phyloP scores from a whole-genome alignment of 2,888 invertebrate species.

The Gymnosoma rotundatum region DNA sequence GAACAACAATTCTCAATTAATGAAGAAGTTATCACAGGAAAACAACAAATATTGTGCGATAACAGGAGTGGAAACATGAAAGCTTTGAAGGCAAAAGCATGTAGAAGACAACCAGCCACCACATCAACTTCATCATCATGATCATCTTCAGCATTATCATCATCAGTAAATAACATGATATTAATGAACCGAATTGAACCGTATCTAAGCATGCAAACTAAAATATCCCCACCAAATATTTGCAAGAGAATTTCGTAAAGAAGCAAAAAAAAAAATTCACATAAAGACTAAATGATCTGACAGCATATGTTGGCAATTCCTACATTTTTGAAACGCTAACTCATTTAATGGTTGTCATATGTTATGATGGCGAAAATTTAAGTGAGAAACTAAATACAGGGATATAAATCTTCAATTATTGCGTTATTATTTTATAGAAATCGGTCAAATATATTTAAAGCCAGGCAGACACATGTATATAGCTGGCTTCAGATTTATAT shows the following conservation, averaged over 20 bases:
- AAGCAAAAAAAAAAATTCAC: not conserved
- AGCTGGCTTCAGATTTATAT: too few relatives aligned
- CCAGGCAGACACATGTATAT: too few relatives aligned
- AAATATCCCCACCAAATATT: slow-evolving; percentile 59
- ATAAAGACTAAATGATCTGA: slow-evolving; percentile 70
- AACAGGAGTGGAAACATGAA: slow-evolving; percentile 72
- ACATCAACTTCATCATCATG: slow-evolving; percentile 1
- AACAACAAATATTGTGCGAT: slow-evolving; percentile 71
- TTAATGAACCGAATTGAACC: slow-evolving; percentile 62
- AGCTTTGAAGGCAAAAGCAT: slow-evolving; percentile 63
- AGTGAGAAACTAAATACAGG: slow-evolving; percentile 28
- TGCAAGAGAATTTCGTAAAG: slow-evolving; percentile 32
- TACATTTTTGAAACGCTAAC: not conserved
- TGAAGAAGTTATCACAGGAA: slow-evolving; percentile 76
- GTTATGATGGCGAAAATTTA: slow-evolving; percentile 46
- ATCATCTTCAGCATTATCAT: slow-evolving; percentile 34
- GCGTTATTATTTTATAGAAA: too few relatives aligned
- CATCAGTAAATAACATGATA: slow-evolving; percentile 62
- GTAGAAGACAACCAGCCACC: slow-evolving; percentile 49
- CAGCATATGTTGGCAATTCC: slow-evolving; percentile 60
- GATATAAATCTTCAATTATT: not conserved
- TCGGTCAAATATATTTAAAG: too few relatives aligned
- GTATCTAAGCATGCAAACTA: slow-evolving; percentile 65
- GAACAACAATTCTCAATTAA: slow-evolving; percentile 81
- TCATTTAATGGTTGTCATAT: slow-evolving; percentile 63